Evolutionary conservation across 2,888 invertebrate species (phyloP).

Genomic region (Baccha elongata): DNA sequence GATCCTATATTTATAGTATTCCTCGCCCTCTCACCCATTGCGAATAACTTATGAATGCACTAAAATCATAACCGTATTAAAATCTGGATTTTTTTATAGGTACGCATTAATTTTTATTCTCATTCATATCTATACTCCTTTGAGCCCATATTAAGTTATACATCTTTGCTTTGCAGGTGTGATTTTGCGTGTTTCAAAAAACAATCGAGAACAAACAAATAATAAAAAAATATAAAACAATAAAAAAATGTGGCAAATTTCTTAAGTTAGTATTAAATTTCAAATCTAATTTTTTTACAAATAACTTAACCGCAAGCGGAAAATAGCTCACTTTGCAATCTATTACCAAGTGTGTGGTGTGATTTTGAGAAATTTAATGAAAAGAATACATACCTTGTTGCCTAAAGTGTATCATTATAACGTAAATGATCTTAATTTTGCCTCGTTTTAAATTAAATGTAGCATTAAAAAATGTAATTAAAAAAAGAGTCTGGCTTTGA

Average conservation of each 20-base stretch:
- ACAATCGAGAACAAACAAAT: not conserved
- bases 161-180: too few relatives aligned
- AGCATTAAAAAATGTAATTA: constrained; percentile 25
- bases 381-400: constrained; percentile 2
- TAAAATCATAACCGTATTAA: too few relatives aligned
- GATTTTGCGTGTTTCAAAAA: constrained; percentile 12
- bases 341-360: constrained; percentile 53
- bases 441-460: constrained; percentile 45
- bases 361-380: constrained; percentile 33
- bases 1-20: too few relatives aligned
- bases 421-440: constrained; percentile 57
- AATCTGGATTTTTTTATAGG: too few relatives aligned
- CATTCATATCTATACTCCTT: too few relatives aligned
- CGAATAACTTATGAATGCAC: too few relatives aligned
- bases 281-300: constrained; percentile 37
- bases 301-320: constrained; percentile 51
- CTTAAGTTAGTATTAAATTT: constrained; percentile 36
- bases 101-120: too few relatives aligned
- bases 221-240: not conserved
- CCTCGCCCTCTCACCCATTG: too few relatives aligned
- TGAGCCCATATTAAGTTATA: too few relatives aligned
- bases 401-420: constrained; percentile 7
- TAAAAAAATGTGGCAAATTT: constrained; percentile 19
- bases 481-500: not conserved
- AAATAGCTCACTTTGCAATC: constrained; percentile 60